A percentile compares a stretch with the other conserved stretches of the same genome.
These are phyloP conservation scores for Eubasilissa regina DNA, from an alignment of 1,140 invertebrate species.

Conservation along the genomic window DNA sequence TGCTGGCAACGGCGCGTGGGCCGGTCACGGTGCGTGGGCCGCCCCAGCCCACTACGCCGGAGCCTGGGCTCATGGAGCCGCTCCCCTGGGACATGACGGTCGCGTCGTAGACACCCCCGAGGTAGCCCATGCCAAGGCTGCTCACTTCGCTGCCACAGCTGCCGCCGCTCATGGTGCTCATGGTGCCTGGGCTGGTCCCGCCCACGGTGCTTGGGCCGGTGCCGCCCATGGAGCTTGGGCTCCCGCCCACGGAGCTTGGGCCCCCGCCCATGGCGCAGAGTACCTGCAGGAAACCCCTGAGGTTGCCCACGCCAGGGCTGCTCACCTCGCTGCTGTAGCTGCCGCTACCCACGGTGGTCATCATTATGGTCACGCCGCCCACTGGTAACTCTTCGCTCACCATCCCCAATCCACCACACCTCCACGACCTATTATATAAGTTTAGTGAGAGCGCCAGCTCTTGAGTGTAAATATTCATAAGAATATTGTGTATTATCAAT, in stretches of 20 bases:
- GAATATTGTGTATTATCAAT: slow-evolving; percentile 24
- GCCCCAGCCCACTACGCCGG: slow-evolving; percentile 34
- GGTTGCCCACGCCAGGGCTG: slow-evolving; percentile 64
- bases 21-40: slow-evolving; percentile 27
- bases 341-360: slow-evolving; percentile 63
- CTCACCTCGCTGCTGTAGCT: slow-evolving; percentile 62
- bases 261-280: slow-evolving; percentile 72
- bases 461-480: slow-evolving; percentile 23
- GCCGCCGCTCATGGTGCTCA: slow-evolving; percentile 23
- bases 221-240: no score
- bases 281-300: slow-evolving; percentile 75
- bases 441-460: slow-evolving; percentile 11
- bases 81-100: slow-evolving; percentile 51
- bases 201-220: slow-evolving; percentile 62
- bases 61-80: slow-evolving; percentile 49
- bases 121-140: slow-evolving; percentile 55
- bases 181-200: slow-evolving; percentile 40
- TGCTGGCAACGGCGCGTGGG: slow-evolving; percentile 51
- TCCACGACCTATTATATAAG: background rate
- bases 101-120: slow-evolving; percentile 55
- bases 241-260: no score
- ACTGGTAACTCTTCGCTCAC: slow-evolving; percentile 18
- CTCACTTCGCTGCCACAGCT: slow-evolving; percentile 41
- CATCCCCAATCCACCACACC: background rate
- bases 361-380: slow-evolving; percentile 20